These are phyloP conservation scores for Antheraea assamensis DNA, from an alignment of 2,888 invertebrate species.

Conservation along the genomic window DNA sequence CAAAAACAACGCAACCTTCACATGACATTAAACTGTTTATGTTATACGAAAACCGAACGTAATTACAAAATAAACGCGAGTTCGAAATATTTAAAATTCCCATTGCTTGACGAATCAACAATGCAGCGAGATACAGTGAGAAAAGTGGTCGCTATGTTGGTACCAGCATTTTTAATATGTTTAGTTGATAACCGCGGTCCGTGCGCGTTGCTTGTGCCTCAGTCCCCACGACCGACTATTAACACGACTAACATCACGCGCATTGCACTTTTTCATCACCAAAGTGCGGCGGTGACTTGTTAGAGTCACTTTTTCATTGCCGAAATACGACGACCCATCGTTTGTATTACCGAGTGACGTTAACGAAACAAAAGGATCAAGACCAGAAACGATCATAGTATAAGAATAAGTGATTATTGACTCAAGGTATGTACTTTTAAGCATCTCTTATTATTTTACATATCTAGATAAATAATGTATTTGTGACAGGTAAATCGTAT, in stretches of 20 bases:
- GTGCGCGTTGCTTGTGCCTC: conserved; percentile 64
- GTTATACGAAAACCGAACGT: background rate
- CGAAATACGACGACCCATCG: background rate
- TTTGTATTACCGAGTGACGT: background rate
- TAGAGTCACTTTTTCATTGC: conserved; percentile 7
- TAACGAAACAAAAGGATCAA: conserved; percentile 3
- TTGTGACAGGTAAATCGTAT: conserved; percentile 44
- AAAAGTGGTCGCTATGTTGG: conserved; percentile 40
- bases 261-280: conserved; percentile 42
- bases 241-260: conserved; percentile 39
- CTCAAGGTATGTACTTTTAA: conserved; percentile 60
- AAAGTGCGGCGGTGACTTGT: conserved; percentile 28
- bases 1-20: background rate
- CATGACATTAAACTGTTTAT: conserved; percentile 1
- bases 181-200: conserved; percentile 75
- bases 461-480: conserved; percentile 52
- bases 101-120: conserved; percentile 49
- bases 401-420: conserved; percentile 50
- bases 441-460: conserved; percentile 48
- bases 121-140: conserved; percentile 48
- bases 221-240: conserved; percentile 29
- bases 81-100: conserved; percentile 18
- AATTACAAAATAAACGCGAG: conserved; percentile 8
- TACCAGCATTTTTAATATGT: conserved; percentile 68
- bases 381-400: conserved; percentile 37